A percentile compares a stretch with the other conserved stretches of the same genome.
phyloP scores from a whole-genome alignment of 2,797 vertebrate species.

The Leuciscus waleckii region DNA sequence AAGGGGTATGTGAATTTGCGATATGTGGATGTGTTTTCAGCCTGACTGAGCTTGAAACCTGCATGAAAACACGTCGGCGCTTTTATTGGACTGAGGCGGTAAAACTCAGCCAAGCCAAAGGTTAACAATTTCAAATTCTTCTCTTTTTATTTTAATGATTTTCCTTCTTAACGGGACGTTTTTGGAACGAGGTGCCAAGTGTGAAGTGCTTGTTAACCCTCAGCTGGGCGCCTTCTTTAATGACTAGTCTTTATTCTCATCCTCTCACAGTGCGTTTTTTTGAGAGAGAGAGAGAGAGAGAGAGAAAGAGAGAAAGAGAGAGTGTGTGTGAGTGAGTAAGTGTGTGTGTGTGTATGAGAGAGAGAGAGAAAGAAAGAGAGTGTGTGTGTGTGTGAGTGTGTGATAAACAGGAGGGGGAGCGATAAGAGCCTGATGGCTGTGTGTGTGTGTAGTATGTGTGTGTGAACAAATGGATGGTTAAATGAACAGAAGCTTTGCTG shows the following conservation, averaged over 20 bases:
- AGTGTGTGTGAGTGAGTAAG: slow-evolving; percentile 8
- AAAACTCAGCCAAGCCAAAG: slow-evolving; percentile 30
- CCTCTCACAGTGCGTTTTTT: slow-evolving; percentile 14
- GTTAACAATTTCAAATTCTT: slow-evolving; percentile 28
- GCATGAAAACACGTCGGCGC: not conserved
- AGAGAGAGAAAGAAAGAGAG: not conserved
- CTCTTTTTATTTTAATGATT: slow-evolving; percentile 21
- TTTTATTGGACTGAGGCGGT: slow-evolving; percentile 4
- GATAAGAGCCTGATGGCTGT: slow-evolving; percentile 31
- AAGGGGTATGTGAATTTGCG: not conserved
- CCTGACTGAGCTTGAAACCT: slow-evolving; percentile 18
- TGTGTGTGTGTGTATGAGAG: slow-evolving; percentile 45
- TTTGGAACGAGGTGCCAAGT: slow-evolving; percentile 50
- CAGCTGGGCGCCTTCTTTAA: slow-evolving; percentile 47
- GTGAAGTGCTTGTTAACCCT: slow-evolving; percentile 60
- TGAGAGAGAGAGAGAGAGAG: slow-evolving; percentile 6
- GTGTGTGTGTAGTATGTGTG: slow-evolving; percentile 21
- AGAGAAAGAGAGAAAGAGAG: not conserved
- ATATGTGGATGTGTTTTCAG: slow-evolving; percentile 16
- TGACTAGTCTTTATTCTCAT: slow-evolving; percentile 50
- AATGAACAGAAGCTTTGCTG: slow-evolving; percentile 80
- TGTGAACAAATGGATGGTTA: slow-evolving; percentile 63
- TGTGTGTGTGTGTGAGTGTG: not conserved
- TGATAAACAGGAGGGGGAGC: slow-evolving; percentile 65
- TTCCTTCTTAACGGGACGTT: slow-evolving; percentile 39